phyloP scores from a whole-genome alignment of 1,140 invertebrate species.

The Zaprionus nigranus region DNA sequence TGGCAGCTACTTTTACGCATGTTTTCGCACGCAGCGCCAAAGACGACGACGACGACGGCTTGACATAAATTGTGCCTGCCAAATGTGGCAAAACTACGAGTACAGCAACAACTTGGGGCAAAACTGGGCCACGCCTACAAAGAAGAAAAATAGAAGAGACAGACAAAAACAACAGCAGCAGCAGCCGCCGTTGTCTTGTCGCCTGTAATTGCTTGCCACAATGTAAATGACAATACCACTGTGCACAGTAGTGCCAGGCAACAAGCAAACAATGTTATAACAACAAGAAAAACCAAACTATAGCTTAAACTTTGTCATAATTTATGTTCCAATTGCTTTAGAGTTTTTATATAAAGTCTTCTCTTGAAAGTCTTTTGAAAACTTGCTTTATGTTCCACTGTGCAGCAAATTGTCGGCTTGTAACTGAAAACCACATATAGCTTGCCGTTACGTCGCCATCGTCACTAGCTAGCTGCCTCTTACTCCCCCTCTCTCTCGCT shows the following conservation, averaged over 20 bases:
- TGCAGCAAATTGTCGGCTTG: slow-evolving; percentile 65
- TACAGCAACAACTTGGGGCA: slow-evolving; percentile 29
- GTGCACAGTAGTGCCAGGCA: slow-evolving; percentile 51
- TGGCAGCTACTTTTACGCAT: slow-evolving; percentile 78
- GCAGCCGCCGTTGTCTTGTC: slow-evolving; percentile 43
- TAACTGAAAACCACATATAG: slow-evolving; percentile 78
- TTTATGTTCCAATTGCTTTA: not conserved
- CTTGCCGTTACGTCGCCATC: slow-evolving; percentile 6
- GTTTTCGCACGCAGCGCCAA: slow-evolving; percentile 70
- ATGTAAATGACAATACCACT: slow-evolving; percentile 77
- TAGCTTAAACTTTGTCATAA: too few relatives aligned
- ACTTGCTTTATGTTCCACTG: slow-evolving; percentile 39
- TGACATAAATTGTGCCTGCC: slow-evolving; percentile 76
- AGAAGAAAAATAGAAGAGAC: slow-evolving; percentile 25
- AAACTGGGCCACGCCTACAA: slow-evolving; percentile 76
- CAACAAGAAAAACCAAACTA: too few relatives aligned
- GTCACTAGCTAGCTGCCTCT: slow-evolving; percentile 22
- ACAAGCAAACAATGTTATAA: too few relatives aligned
- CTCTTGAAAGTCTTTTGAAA: not conserved
- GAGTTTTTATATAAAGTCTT: not conserved
- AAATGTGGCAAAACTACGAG: slow-evolving; percentile 73
- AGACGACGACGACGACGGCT: slow-evolving; percentile 52
- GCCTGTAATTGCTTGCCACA: slow-evolving; percentile 77
- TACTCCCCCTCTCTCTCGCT: not conserved
- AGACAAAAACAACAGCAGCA: slow-evolving; percentile 51